Percentiles rank a stretch among this genome's conserved stretches.
Conservation (phyloP, 2,888 invertebrate genomes). For the Drepanosiphum platanoidis region DNA sequence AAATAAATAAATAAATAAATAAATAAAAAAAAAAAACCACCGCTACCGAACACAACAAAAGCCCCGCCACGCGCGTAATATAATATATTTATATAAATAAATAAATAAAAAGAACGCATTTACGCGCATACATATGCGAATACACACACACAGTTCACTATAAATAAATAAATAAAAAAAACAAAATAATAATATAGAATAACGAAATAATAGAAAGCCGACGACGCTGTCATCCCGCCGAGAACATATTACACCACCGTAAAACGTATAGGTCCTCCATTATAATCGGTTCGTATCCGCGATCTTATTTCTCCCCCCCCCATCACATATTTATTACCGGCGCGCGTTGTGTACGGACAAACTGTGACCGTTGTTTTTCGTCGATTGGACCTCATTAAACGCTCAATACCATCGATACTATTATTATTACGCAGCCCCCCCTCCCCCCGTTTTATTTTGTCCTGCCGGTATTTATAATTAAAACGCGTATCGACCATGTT, state of each 20-base stretch:
- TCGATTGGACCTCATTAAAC: conserved; percentile 58
- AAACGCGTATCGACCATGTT: conserved; percentile 16
- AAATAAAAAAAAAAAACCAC: no score
- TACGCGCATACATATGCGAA: background rate
- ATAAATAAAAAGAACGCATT: conserved; percentile 32
- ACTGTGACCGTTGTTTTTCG: conserved; percentile 47
- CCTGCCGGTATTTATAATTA: conserved; percentile 34
- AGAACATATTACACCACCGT: background rate
- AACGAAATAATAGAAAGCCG: conserved; percentile 46
- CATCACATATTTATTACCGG: background rate
- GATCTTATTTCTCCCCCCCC: conserved; percentile 15
- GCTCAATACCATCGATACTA: background rate
- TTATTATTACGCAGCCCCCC: background rate
- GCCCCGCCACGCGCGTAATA: conserved; percentile 8
- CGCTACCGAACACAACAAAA: conserved; percentile 50
- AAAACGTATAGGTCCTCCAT: conserved; percentile 15
- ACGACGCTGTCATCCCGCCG: conserved; percentile 31
- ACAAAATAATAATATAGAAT: background rate
- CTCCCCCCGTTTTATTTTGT: conserved; percentile 33
- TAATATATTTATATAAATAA: conserved; percentile 17
- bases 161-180: background rate
- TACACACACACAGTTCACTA: conserved; percentile 20
- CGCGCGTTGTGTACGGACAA: background rate
- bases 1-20: no score
- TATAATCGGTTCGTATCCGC: conserved; percentile 56